Evolutionary conservation across 2,113 vertebrate species (phyloP), one percentile per base, ranked within the genome.

Genomic region (Progne subis): DNA sequence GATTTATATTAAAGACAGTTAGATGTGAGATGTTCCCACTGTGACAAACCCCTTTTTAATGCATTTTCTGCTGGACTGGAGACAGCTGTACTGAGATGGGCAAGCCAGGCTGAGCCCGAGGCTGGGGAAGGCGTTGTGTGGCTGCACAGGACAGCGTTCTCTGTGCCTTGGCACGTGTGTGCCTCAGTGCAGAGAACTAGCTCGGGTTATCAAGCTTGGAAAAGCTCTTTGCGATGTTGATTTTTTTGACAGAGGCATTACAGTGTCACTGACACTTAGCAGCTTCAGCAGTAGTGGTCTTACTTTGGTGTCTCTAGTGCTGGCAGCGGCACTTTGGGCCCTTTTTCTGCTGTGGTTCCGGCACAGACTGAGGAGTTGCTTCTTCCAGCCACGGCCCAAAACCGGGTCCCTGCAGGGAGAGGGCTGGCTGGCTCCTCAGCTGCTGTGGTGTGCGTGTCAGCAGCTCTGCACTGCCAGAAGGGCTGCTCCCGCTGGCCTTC

Each of bases 281-380:
- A 32, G 0, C 6, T 2, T 56, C 17, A 21, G 28, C 6, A 71
- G 15, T 0, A 29, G 39, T 9, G 11, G 26, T 53, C 24, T 60
- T 7, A 16, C 32, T 60, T 77, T 37, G 60, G 18, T 41, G 7
- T 46, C 63, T 75, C 13, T 17, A 32, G 32, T 0, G 1, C 21
- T 10, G 6, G 9, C 34, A 55, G 57, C 0, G 1, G 64, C 39
- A 47, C 20, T 53, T 46, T n/a, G 56, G 52, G 19, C 1, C 5
- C 9, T 3, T 9, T 53, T 82, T 56, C 49, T 37, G 11, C 17
- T 9, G 0, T 34, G 3, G 2, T 34, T 16, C 26, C 77, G 59
- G 44, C 34, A 14, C 25, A 37, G 44, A 20, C 6, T 7, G 53
- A 65, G n/a, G 34, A 88, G 5, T 5, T 2, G 2, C 24, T 59